Conservation (phyloP, 2,888 invertebrate genomes). For the Teinopalpus imperialis region DNA sequence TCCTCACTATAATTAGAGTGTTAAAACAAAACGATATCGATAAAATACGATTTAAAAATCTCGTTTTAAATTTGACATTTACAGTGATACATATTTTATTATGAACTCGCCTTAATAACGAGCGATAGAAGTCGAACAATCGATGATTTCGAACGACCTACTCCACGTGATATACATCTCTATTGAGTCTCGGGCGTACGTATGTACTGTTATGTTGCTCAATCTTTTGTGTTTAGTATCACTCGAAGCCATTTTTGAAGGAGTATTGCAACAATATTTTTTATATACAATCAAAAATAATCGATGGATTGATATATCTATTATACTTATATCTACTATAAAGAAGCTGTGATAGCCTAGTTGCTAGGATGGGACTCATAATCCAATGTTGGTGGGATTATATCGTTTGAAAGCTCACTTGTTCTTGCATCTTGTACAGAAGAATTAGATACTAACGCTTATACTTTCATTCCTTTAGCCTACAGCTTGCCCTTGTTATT, state of each 20-base stretch:
- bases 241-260: conserved; percentile 2
- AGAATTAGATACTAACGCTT: too few species aligned
- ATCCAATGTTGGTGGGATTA: too few species aligned
- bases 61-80: conserved; percentile 13
- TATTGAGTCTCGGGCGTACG: conserved; percentile 7
- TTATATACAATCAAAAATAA: too few species aligned
- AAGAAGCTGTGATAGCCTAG: too few species aligned
- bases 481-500: too few species aligned
- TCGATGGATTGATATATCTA: too few species aligned
- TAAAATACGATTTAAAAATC: conserved; percentile 16
- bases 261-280: conserved; percentile 13
- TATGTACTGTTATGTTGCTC: conserved; percentile 11
- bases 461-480: too few species aligned
- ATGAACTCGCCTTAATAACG: conserved; percentile 23
- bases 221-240: conserved; percentile 15
- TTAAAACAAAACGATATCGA: conserved; percentile 16
- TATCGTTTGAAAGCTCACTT: too few species aligned
- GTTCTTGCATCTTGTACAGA: too few species aligned
- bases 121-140: conserved; percentile 27
- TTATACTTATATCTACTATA: too few species aligned
- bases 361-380: too few species aligned
- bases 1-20: conserved; percentile 11
- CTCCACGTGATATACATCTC: conserved; percentile 29
- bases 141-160: conserved; percentile 29
- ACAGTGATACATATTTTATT: conserved; percentile 20